A percentile compares a stretch with the other conserved stretches of the same genome.
These are phyloP conservation scores for Speoplatyrhinus poulsoni DNA, from an alignment of 2,113 vertebrate genomes.

Conservation along the genomic window DNA sequence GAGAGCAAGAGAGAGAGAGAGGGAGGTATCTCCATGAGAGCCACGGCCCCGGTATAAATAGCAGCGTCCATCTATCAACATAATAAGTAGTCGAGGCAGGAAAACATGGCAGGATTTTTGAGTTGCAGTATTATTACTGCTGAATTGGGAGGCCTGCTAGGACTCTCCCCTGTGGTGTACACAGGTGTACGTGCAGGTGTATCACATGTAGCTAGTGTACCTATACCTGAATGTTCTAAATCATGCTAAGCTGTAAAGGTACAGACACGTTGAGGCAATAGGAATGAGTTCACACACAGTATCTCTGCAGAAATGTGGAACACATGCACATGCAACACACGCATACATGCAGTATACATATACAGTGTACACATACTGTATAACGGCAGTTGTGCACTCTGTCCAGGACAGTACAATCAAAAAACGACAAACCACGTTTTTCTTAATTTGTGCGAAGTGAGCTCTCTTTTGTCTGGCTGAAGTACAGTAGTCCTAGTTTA, in stretches of 20 bases:
- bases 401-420: too few relatives aligned
- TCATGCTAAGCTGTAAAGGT: neutral
- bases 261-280: neutral
- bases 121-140: constrained; percentile 20
- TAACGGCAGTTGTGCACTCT: neutral
- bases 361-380: neutral
- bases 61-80: constrained; percentile 62
- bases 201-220: neutral
- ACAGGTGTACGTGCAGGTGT: constrained; percentile 4
- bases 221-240: neutral
- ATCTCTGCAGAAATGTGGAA: neutral
- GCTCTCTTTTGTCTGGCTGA: neutral
- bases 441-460: neutral
- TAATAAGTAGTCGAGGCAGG: constrained; percentile 16
- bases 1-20: neutral
- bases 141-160: constrained; percentile 12
- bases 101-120: constrained; percentile 19
- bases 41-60: constrained; percentile 53
- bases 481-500: neutral
- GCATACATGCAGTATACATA: too few relatives aligned
- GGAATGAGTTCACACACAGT: neutral
- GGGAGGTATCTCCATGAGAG: constrained; percentile 37
- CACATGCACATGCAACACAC: too few relatives aligned
- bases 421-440: too few relatives aligned
- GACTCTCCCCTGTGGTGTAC: neutral